phyloP scores from a whole-genome alignment of 2,797 vertebrate species.

The Nasua narica region DNA sequence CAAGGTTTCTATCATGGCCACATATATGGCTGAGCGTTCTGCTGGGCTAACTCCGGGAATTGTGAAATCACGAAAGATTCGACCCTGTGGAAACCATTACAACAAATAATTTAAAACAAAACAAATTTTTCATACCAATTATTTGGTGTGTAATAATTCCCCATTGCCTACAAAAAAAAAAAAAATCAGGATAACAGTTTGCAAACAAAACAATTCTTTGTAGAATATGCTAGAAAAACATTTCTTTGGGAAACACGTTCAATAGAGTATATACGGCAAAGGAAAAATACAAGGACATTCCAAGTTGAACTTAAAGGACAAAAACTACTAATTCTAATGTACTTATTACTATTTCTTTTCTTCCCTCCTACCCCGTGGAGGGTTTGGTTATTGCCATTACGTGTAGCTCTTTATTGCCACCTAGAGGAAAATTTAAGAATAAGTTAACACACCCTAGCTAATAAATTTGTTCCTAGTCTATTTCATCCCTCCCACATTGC shows the following conservation, averaged over 20 bases:
- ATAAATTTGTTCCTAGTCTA: background rate
- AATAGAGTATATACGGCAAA: background rate
- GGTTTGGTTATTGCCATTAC: background rate
- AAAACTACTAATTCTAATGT: background rate
- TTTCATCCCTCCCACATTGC: background rate
- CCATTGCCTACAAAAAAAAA: background rate
- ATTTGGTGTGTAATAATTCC: background rate
- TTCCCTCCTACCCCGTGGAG: background rate
- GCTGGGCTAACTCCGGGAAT: constrained; percentile 87
- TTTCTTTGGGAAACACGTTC: constrained; percentile 8
- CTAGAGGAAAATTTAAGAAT: constrained; percentile 47
- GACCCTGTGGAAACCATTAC: constrained; percentile 84
- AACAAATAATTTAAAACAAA: background rate
- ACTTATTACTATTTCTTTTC: background rate
- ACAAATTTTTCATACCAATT: background rate
- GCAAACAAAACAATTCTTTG: background rate
- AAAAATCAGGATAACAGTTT: background rate
- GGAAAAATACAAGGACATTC: background rate
- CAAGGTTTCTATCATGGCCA: constrained; percentile 89
- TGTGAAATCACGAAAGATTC: constrained; percentile 90
- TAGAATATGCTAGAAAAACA: background rate
- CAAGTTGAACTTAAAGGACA: background rate
- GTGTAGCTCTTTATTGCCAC: constrained; percentile 60
- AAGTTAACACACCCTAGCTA: background rate
- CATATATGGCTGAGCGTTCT: constrained; percentile 91